phyloP scores from a whole-genome alignment of 2,888 invertebrate species.

The Andrena marginata region DNA sequence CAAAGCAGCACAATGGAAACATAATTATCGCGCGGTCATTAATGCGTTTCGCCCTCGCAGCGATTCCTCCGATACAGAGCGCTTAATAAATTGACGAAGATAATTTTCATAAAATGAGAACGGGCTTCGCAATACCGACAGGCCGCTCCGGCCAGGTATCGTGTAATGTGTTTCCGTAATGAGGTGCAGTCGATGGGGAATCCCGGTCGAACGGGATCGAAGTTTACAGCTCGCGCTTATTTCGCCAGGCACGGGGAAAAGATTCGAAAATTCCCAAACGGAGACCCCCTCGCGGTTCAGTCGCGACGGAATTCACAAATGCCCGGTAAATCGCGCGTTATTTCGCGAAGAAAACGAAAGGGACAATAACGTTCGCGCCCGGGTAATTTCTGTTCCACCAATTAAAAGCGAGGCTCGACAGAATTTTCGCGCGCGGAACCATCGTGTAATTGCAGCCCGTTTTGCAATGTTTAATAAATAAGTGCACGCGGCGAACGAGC shows the following conservation, averaged over 20 bases:
- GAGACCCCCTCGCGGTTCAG: too few species aligned
- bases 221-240: background rate
- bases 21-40: constrained; percentile 40
- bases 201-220: background rate
- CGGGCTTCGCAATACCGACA: background rate
- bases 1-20: constrained; percentile 15
- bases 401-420: background rate
- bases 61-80: constrained; percentile 5
- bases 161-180: constrained; percentile 44
- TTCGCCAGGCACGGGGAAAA: background rate
- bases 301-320: too few species aligned
- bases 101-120: constrained; percentile 36
- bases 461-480: constrained; percentile 53
- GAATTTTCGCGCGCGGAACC: background rate
- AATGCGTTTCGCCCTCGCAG: constrained; percentile 25
- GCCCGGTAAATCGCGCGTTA: background rate
- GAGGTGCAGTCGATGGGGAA: constrained; percentile 17
- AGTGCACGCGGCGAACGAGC: constrained; percentile 6
- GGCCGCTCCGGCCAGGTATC: background rate
- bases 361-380: background rate
- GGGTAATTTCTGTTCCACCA: background rate
- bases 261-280: too few species aligned
- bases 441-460: constrained; percentile 32
- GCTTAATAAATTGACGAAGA: constrained; percentile 45
- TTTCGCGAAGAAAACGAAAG: background rate